Evolutionary conservation across 2,888 invertebrate genomes (phyloP).

Genomic region (Aleiodes leptofemur): DNA sequence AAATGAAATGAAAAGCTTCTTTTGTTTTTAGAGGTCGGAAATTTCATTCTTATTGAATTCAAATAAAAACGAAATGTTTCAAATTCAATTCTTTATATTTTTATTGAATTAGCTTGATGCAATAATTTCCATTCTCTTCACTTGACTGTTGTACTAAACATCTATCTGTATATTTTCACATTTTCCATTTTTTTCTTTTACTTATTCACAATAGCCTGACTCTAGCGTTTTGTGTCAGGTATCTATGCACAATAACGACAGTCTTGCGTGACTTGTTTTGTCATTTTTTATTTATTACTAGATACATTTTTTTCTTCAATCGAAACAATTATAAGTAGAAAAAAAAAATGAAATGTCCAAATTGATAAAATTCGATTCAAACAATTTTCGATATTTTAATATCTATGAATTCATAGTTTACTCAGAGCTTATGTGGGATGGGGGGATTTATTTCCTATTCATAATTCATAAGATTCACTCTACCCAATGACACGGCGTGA

Average conservation of each 20-base stretch:
- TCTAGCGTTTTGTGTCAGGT: conserved; percentile 46
- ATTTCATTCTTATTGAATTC: too few relatives aligned
- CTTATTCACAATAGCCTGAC: conserved; percentile 38
- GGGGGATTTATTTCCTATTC: background rate
- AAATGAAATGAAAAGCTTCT: too few relatives aligned
- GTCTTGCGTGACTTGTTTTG: conserved; percentile 33
- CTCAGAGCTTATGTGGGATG: too few relatives aligned
- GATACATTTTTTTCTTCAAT: background rate
- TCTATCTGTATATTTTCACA: background rate
- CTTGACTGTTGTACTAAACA: background rate
- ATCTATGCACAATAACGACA: conserved; percentile 30
- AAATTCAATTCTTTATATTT: too few relatives aligned
- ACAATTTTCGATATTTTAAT: too few relatives aligned
- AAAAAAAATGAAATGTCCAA: background rate
- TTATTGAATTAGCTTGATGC: too few relatives aligned
- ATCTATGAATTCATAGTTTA: too few relatives aligned
- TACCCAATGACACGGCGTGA: conserved; percentile 13
- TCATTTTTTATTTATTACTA: conserved; percentile 25
- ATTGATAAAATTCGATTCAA: conserved; percentile 28
- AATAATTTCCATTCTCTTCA: too few relatives aligned
- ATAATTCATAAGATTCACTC: conserved; percentile 36
- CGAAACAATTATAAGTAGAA: background rate
- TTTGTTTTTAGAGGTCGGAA: too few relatives aligned
- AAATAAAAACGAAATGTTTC: too few relatives aligned
- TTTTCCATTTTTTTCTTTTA: background rate